phyloP scores from a whole-genome alignment of 1,140 invertebrate genomes.

The Drosophila virilis region DNA sequence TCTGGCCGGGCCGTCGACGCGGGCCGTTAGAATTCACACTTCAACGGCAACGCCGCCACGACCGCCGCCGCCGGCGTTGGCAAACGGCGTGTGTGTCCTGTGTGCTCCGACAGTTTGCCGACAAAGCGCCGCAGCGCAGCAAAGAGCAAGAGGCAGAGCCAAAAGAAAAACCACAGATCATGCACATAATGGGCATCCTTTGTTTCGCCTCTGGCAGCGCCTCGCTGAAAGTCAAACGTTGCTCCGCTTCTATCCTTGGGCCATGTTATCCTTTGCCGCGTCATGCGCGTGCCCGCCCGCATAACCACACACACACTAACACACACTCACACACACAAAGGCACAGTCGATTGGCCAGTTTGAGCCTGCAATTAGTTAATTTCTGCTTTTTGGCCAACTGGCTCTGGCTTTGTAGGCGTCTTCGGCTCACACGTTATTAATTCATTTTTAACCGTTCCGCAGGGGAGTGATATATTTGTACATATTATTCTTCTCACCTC shows the following conservation, averaged over 20 bases:
- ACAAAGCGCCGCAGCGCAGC: slow-evolving; percentile 67
- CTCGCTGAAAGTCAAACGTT: slow-evolving; percentile 38
- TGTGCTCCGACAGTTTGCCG: slow-evolving; percentile 54
- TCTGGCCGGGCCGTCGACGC: slow-evolving; percentile 37
- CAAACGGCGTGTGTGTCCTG: slow-evolving; percentile 72
- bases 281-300: slow-evolving; percentile 56
- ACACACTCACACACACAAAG: background rate
- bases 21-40: slow-evolving; percentile 81
- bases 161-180: slow-evolving; percentile 72
- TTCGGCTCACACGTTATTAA: slow-evolving; percentile 75
- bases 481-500: slow-evolving; percentile 81
- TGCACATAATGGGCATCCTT: slow-evolving; percentile 74
- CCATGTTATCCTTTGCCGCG: slow-evolving; percentile 43
- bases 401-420: slow-evolving; percentile 45
- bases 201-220: slow-evolving; percentile 36
- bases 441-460: slow-evolving; percentile 70
- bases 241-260: slow-evolving; percentile 45
- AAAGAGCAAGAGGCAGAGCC: slow-evolving; percentile 17
- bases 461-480: slow-evolving; percentile 82
- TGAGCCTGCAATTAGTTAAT: slow-evolving; percentile 33
- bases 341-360: slow-evolving; percentile 45
- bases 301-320: background rate
- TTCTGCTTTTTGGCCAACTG: slow-evolving; percentile 54
- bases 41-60: slow-evolving; percentile 40
- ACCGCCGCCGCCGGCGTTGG: slow-evolving; percentile 28